Evolutionary conservation across 2,113 vertebrate species (phyloP), one percentile per base, ranked within the genome.

Genomic region (Sorex araneus): DNA sequence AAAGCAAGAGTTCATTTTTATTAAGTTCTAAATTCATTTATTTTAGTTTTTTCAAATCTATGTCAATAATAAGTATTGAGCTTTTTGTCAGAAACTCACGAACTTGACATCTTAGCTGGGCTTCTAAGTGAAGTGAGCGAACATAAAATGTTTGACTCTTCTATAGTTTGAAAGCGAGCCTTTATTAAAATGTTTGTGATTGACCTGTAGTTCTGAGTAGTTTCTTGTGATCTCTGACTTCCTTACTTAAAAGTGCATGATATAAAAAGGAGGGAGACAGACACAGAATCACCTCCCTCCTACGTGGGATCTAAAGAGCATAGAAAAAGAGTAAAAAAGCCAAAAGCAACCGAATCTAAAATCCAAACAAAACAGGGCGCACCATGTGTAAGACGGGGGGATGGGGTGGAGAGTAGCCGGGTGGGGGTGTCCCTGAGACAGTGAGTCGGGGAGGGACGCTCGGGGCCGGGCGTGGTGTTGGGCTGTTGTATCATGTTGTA

Each of bases 21-120:
- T 66, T 93, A 54, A 74, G 16, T 47, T 76, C 83, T 16, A 86
- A 74, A 74, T 54, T 71, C 63, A 18, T 60, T 90, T 90, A 54
- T 40, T 83, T 90, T 89, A 64, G 79, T 79, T 36, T 54, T 76
- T 90, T 82, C 64, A 67, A 67, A 67, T 34, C 9, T n/a, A 32
- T 12, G 27, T 23, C 74, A 83, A 73, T 40, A 40, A 40, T 40
- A 40, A 82, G 69, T 36, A 36, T 4, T 27, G 63, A 87, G 70
- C 70, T 63, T 87, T 34, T 28, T 76, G 28, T 92, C 60, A 87
- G 32, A 86, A 82, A 74, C 47, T 92, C 54, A 73, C 28, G 32
- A 57, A 79, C 4, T 70, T 74, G 30, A 30, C 47, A 75, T 43
- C 74, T 69, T 91, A 83, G 54, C 73, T 47, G 36, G 3, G 47